Base-by-base conservation (phyloP, 2,888 invertebrate genomes). In the Xiphydria camelus region DNA sequence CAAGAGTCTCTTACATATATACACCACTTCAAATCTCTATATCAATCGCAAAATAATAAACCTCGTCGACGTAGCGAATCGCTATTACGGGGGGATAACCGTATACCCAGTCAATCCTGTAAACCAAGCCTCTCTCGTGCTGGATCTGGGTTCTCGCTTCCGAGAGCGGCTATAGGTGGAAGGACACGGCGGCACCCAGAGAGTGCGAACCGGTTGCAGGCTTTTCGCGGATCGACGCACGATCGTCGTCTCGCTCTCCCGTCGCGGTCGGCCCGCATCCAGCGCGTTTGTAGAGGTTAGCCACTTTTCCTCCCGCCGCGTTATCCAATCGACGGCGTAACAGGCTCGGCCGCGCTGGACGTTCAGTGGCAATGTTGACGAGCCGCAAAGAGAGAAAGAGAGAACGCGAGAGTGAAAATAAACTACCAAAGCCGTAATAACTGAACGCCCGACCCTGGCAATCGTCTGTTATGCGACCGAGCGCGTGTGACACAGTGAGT, bases 221-320 rank as follows among this genome's bases (percentile, higher is more conserved):
- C 26, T 26, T 26, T 26, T 26, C 14, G 26, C 26, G 10, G 43
- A 43, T 47, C 35, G 38, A 36, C 42, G 26, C 17, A 17, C 26
- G 49, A 47, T 43, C 37, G 55, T 53, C 52, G 55, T 57, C 55
- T 57, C 53, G 49, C 57, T 55, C 57, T 49, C n/a, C n/a, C n/a
- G n/a, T n/a, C 53, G 50, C 47, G 46, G 34, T 6, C 47, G 39
- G 38, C 57, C 56, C 57, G 57, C 55, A 58, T 58, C 57, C 57
- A 54, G 53, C 52, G n/a, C n/a, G 57, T 58, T 58, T 54, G 57
- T 58, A 29, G n/a, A 61, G 63, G 62, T 61, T 59, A 64, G 59
- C 61, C 54, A 62, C 62, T 64, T 64, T 64, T 62, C 61, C 61
- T 64, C 62, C 61, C 59, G 52, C 57, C 49, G n/a, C n/a, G 29